These are phyloP conservation scores for Ascidia mentula DNA, from an alignment of 23 tunicate genomes.

Conservation along the genomic window DNA sequence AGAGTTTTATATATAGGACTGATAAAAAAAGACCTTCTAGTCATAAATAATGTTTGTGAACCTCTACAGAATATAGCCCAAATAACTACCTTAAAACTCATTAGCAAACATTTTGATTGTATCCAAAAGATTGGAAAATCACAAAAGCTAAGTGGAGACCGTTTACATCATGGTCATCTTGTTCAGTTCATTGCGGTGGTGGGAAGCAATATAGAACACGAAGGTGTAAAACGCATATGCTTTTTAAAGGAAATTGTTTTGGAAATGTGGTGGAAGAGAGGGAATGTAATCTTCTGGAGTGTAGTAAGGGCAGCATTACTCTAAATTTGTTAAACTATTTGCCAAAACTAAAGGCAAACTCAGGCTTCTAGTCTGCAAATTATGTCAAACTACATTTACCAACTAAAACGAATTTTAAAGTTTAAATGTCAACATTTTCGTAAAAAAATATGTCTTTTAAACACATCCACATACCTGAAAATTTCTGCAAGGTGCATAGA, in stretches of 20 bases:
- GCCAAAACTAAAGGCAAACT: too few relatives aligned
- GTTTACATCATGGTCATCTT: neutral
- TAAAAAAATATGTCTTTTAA: too few relatives aligned
- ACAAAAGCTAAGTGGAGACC: neutral
- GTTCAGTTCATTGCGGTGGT: neutral
- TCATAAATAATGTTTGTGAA: neutral
- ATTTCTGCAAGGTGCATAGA: neutral
- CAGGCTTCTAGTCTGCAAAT: too few relatives aligned
- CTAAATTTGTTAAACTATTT: too few relatives aligned
- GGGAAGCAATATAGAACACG: neutral
- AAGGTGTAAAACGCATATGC: neutral
- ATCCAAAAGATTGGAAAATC: too few relatives aligned
- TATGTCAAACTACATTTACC: too few relatives aligned
- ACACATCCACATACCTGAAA: neutral
- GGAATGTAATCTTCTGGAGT: neutral
- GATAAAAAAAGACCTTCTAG: neutral
- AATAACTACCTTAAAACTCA: too few relatives aligned
- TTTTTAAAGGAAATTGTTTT: neutral
- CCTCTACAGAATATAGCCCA: neutral
- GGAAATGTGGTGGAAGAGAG: neutral
- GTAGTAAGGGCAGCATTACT: too few relatives aligned
- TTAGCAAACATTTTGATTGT: too few relatives aligned
- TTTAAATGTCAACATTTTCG: too few relatives aligned
- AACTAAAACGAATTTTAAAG: too few relatives aligned
- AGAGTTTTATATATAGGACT: neutral